A percentile compares a stretch with the other conserved stretches of the same genome.
These are phyloP conservation scores for Tangara arthus DNA, from an alignment of 2,797 vertebrate genomes.

Conservation along the genomic window DNA sequence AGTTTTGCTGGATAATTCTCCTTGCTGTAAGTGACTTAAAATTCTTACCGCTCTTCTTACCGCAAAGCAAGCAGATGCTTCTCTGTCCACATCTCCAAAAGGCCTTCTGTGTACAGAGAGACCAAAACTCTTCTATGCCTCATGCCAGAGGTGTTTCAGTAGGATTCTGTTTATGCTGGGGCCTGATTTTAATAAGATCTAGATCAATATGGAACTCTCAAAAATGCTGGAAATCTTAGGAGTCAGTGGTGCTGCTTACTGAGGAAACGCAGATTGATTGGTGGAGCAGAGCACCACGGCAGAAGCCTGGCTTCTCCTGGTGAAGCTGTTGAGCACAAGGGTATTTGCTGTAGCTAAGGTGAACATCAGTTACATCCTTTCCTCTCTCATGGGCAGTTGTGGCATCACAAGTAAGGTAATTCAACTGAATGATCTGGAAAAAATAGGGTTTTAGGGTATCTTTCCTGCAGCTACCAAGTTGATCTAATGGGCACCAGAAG, in stretches of 20 bases:
- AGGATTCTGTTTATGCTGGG: neutral
- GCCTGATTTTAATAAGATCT: neutral
- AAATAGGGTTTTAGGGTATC: neutral
- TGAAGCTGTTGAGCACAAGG: neutral
- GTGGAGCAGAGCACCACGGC: neutral
- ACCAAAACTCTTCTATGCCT: neutral
- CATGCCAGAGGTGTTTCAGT: neutral
- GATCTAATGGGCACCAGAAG: neutral
- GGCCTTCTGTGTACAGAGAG: neutral
- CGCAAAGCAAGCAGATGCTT: neutral
- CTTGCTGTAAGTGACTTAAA: neutral
- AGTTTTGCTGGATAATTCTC: neutral
- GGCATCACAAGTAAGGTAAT: neutral
- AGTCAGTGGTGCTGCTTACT: neutral
- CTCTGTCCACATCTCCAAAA: neutral
- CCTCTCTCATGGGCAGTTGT: neutral
- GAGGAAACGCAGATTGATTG: neutral
- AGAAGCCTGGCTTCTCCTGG: neutral
- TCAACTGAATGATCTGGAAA: neutral
- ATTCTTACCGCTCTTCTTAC: neutral
- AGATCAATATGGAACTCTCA: neutral
- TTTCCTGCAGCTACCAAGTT: neutral
- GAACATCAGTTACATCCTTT: neutral
- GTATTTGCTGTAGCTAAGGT: neutral
- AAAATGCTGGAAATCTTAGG: neutral